A percentile compares a stretch with the other conserved stretches of the same genome.
Conservation (phyloP, 2,113 vertebrate genomes). For the Maylandia zebra region DNA sequence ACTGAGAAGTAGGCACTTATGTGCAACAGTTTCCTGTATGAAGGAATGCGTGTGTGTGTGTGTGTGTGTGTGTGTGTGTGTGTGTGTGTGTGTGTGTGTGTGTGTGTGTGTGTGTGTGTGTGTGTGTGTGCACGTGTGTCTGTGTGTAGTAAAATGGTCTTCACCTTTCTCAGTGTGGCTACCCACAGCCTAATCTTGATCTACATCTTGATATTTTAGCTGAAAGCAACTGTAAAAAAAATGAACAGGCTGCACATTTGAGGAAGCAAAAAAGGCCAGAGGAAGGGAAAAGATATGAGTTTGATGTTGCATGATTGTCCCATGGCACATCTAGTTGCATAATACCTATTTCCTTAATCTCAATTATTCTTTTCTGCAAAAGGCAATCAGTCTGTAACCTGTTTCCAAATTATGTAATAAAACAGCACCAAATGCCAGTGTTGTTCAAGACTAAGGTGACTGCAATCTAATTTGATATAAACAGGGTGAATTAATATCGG, state of each 20-base stretch:
- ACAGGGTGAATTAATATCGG: not conserved
- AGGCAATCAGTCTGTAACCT: not conserved
- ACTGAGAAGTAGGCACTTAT: not conserved
- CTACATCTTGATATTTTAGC: not conserved
- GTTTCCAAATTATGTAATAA: not conserved
- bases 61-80: accelerated
- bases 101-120: not conserved
- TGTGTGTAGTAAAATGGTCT: not conserved
- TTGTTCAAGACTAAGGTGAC: not conserved
- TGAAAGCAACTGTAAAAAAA: not conserved
- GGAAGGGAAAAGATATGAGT: not conserved
- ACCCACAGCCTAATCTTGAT: not conserved
- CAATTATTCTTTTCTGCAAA: not conserved
- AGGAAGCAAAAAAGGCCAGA: not conserved
- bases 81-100: accelerated
- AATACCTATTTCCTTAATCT: not conserved
- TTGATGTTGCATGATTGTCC: not conserved
- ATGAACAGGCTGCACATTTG: not conserved
- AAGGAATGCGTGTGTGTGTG: not conserved
- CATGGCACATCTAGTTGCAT: not conserved
- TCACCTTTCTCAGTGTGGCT: not conserved
- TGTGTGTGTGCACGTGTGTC: accelerated
- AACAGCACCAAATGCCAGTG: not conserved
- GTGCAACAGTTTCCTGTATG: not conserved
- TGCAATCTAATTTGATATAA: not conserved